Evolutionary conservation across 2,113 vertebrate genomes (phyloP).

Genomic region (Hippolais icterina): DNA sequence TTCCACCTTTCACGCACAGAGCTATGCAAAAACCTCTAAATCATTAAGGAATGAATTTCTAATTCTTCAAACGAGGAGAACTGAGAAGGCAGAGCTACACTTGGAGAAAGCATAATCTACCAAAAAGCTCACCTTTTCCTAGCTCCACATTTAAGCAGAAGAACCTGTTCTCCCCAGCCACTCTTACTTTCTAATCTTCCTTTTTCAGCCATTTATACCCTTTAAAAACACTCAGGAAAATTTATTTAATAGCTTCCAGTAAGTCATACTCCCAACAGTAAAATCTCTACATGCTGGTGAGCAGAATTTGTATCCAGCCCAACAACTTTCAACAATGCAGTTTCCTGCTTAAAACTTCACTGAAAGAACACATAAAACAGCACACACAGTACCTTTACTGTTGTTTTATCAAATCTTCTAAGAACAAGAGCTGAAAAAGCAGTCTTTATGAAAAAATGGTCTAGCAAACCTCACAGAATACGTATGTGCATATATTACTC

Average conservation of each 20-base stretch:
- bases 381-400: neutral
- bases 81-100: neutral
- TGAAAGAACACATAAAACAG: neutral
- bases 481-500: neutral
- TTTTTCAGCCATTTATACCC: neutral
- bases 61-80: neutral
- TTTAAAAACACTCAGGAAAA: neutral
- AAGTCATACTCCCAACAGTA: neutral
- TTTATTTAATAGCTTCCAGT: neutral
- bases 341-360: neutral
- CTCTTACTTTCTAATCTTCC: neutral
- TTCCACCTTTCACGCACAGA: neutral
- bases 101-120: neutral
- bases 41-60: neutral
- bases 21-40: neutral
- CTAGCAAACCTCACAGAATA: neutral
- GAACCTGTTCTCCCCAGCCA: neutral
- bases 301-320: neutral
- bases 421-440: neutral
- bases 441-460: neutral
- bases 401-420: neutral
- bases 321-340: neutral
- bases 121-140: neutral
- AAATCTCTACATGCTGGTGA: neutral
- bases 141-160: neutral